phyloP scores from a whole-genome alignment of 2,888 invertebrate species.

The Drosophila dives region DNA sequence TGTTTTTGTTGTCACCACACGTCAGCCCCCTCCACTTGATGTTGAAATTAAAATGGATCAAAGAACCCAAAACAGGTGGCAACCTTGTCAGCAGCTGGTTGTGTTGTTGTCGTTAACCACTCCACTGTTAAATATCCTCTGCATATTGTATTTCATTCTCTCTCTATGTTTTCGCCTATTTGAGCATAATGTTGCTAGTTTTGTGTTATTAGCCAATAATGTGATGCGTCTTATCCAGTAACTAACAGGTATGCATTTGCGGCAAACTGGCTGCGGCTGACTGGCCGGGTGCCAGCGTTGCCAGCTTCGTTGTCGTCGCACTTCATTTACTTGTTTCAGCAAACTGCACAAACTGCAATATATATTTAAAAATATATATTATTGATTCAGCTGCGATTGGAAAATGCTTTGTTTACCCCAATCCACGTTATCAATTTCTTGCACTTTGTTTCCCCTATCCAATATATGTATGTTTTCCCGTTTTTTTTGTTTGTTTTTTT shows the following conservation, averaged over 20 bases:
- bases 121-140: slow-evolving; percentile 32
- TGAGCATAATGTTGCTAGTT: slow-evolving; percentile 21
- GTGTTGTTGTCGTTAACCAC: slow-evolving; percentile 32
- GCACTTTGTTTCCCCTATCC: slow-evolving; percentile 27
- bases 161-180: slow-evolving; percentile 11
- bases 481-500: slow-evolving; percentile 15
- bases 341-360: slow-evolving; percentile 29
- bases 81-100: slow-evolving; percentile 53
- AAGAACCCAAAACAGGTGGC: slow-evolving; percentile 60
- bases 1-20: slow-evolving; percentile 16
- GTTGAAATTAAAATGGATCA: slow-evolving; percentile 40
- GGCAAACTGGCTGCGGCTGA: background rate
- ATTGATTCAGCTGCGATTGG: slow-evolving; percentile 48
- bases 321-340: slow-evolving; percentile 42
- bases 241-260: slow-evolving; percentile 3
- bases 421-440: slow-evolving; percentile 44
- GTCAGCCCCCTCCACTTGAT: slow-evolving; percentile 17
- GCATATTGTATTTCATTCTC: slow-evolving; percentile 21
- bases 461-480: background rate
- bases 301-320: slow-evolving; percentile 28
- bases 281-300: slow-evolving; percentile 7
- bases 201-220: slow-evolving; percentile 50
- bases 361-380: background rate
- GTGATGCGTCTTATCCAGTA: slow-evolving; percentile 13
- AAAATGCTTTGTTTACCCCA: slow-evolving; percentile 31